A percentile compares a stretch with the other conserved stretches of the same genome.
These are phyloP conservation scores for Pseudococcus jackbeardsleyi DNA, from an alignment of 2,888 invertebrate genomes.

Conservation along the genomic window DNA sequence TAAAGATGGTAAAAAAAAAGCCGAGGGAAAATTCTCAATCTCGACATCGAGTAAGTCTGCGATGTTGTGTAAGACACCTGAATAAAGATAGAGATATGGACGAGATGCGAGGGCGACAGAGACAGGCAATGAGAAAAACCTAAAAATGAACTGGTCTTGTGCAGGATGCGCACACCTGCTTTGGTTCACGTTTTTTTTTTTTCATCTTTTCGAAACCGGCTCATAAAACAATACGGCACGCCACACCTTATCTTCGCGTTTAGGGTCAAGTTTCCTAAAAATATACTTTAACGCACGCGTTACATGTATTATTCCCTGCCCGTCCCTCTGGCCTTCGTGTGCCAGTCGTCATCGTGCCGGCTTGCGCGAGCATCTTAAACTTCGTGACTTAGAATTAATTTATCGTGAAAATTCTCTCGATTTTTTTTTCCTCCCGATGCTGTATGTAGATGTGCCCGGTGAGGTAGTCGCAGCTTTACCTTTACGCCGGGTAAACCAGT, in stretches of 20 bases:
- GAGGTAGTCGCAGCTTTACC: background rate
- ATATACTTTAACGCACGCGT: slow-evolving; percentile 62
- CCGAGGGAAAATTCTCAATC: no score
- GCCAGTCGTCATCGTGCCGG: background rate
- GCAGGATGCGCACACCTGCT: slow-evolving; percentile 62
- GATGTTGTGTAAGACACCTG: no score
- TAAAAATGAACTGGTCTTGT: slow-evolving; percentile 43
- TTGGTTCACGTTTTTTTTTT: slow-evolving; percentile 50
- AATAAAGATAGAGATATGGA: no score
- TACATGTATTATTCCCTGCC: slow-evolving; percentile 36
- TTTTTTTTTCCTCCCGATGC: background rate
- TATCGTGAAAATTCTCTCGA: slow-evolving; percentile 56
- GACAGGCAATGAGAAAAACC: background rate
- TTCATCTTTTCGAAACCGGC: slow-evolving; percentile 48
- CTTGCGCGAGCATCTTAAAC: background rate
- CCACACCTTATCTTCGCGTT: slow-evolving; percentile 64
- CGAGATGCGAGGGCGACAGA: background rate
- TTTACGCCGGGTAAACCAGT: background rate
- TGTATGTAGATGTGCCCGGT: background rate
- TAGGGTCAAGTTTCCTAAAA: slow-evolving; percentile 63
- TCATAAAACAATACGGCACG: slow-evolving; percentile 64
- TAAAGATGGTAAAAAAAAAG: background rate
- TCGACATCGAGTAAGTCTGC: no score
- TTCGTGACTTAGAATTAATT: slow-evolving; percentile 64
- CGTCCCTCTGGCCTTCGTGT: background rate